Conservation (phyloP, 2,888 invertebrate species). For the Melieria omissa region DNA sequence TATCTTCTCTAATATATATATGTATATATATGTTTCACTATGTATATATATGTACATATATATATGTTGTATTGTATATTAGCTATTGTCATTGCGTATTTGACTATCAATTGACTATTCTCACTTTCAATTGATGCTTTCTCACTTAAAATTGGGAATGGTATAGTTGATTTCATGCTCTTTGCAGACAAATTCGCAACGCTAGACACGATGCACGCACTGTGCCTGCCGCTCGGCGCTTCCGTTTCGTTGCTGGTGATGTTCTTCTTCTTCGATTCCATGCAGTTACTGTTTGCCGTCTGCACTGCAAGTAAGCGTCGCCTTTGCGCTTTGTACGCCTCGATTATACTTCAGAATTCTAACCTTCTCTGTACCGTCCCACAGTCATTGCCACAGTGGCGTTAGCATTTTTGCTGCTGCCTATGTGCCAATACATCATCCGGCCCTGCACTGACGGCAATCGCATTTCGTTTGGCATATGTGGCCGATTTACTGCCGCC, state of each 20-base stretch:
- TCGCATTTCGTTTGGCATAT: constrained; percentile 88
- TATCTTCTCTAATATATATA: neutral
- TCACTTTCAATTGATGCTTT: constrained; percentile 8
- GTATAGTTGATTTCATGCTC: constrained; percentile 1
- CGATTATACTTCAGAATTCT: too few relatives aligned
- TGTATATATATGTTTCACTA: constrained; percentile 4
- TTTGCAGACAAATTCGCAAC: constrained; percentile 82
- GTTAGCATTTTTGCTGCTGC: constrained; percentile 92
- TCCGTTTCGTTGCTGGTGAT: constrained; percentile 95
- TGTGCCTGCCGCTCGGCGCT: constrained; percentile 95
- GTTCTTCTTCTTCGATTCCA: constrained; percentile 99
- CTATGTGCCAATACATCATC: constrained; percentile 96
- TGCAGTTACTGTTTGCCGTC: constrained; percentile 95
- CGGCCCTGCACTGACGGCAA: constrained; percentile 85
- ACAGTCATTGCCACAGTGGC: constrained; percentile 96
- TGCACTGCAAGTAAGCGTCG: constrained; percentile 92
- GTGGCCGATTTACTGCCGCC: constrained; percentile 94
- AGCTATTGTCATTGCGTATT: neutral
- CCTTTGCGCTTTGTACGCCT: neutral
- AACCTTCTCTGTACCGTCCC: constrained; percentile 47
- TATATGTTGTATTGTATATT: constrained; percentile 8
- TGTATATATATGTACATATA: constrained; percentile 5
- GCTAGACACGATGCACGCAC: constrained; percentile 95
- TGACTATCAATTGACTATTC: neutral
- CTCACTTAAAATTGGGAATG: neutral